Base-by-base conservation (phyloP, 2,113 vertebrate genomes). In the Stegostoma tigrinum region DNA sequence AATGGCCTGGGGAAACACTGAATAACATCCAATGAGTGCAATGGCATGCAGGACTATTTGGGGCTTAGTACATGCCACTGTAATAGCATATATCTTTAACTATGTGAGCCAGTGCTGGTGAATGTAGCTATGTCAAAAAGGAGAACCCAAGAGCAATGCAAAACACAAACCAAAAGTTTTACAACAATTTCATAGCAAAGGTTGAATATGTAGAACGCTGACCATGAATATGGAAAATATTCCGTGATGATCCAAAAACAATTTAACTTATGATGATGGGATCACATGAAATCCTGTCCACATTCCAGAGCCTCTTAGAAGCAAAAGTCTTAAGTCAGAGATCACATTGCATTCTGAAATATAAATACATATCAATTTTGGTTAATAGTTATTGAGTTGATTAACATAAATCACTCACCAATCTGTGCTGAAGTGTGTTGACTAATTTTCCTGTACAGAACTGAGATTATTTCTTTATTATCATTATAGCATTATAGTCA, bases 11-110 rank as follows among this genome's bases (percentile, higher is more conserved):
- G 68, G 94, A 95, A 72, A 72, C 94, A 52, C 38, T 95, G 94
- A 95, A 95, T 34, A 95, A 94, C 12, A 94, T 94, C 64, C 91
- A 94, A 67, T 94, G 91, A 94, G 70, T 94, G 27, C 94, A 72
- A 72, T 52, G 45, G 68, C 68, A 95, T 75, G 94, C 68, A 95
- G 68, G 68, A 45, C 23, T 72, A 72, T 72, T 95, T 95, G 94
- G 94, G 42, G 68, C 42, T 45, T 17, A 72, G 38, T 24, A 72
- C 68, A 75, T 48, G 94, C 94, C 38, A 70, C 23, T 72, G 93
- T 72, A 45, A 95, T n/a, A 72, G 94, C 24, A 70, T 64, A 66
- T 89, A 48, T 94, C 91, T 94, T 52, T 68, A 17, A 27, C 91
- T 10, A 1, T 24, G 38, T 67, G 91, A 45, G 38, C 19, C 91